Conservation (phyloP, 2,797 vertebrate species). For the Rhyacichthys aspro region DNA sequence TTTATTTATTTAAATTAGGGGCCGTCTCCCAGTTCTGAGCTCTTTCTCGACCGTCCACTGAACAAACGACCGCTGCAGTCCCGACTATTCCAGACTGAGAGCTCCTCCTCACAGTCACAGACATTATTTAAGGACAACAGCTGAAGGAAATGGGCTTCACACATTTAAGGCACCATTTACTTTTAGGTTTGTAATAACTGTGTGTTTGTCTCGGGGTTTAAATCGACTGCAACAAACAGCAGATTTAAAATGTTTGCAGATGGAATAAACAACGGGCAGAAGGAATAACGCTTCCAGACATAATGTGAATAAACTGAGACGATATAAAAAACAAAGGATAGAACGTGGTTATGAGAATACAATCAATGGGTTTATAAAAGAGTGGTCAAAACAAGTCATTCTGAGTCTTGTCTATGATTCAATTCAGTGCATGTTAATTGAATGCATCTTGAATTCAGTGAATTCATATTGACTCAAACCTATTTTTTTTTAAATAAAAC, state of each 20-base stretch:
- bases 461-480: no score
- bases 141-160: constrained; percentile 1
- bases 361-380: no score
- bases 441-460: no score
- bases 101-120: not conserved
- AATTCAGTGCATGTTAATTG: no score
- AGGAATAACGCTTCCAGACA: constrained; percentile 1
- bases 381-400: no score
- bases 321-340: not conserved
- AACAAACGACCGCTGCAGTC: constrained; percentile 5
- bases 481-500: no score
- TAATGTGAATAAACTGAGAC: not conserved
- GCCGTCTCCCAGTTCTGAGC: constrained; percentile 30
- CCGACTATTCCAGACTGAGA: constrained; percentile 13
- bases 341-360: no score
- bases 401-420: no score
- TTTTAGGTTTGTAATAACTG: not conserved
- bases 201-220: constrained; percentile 2
- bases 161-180: constrained; percentile 3
- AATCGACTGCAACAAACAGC: constrained; percentile 15
- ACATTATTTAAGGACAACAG: constrained; percentile 5
- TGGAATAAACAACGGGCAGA: constrained; percentile 10
- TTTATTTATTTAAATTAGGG: constrained; percentile 68
- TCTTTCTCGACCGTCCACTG: constrained; percentile 23
- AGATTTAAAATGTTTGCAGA: constrained; percentile 9